Evolutionary conservation across 2,888 invertebrate genomes (phyloP).

Genomic region (Drosophila fulvimacula): DNA sequence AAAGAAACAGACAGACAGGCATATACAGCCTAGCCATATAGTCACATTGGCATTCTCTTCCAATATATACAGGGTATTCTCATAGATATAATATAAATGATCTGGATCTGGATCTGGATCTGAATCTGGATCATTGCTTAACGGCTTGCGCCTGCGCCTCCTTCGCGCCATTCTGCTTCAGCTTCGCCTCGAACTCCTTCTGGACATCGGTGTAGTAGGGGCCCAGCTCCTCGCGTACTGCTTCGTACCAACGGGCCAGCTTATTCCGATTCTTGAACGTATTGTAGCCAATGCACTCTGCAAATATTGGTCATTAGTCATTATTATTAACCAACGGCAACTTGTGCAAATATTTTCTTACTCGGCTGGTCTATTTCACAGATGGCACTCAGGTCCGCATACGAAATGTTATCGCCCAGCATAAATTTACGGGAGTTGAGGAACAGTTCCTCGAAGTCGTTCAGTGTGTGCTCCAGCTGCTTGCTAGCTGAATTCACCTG

Average conservation of each 20-base stretch:
- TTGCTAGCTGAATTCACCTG: slow-evolving; percentile 78
- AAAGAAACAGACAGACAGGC: background rate
- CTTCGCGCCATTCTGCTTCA: slow-evolving; percentile 64
- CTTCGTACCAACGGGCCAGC: slow-evolving; percentile 88
- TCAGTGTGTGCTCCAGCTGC: slow-evolving; percentile 87
- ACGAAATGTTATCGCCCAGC: slow-evolving; percentile 87
- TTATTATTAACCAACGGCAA: background rate
- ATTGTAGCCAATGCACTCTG: slow-evolving; percentile 89
- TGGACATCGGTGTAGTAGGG: slow-evolving; percentile 89
- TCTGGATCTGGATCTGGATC: too few species aligned
- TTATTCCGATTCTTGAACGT: slow-evolving; percentile 87
- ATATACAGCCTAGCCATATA: background rate
- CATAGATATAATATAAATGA: slow-evolving; percentile 19
- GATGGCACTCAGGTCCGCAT: slow-evolving; percentile 91
- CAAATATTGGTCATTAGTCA: background rate
- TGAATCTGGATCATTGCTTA: slow-evolving; percentile 74
- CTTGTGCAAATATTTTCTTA: slow-evolving; percentile 80
- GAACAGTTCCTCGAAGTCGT: slow-evolving; percentile 86
- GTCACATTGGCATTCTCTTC: background rate
- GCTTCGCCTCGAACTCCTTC: slow-evolving; percentile 75
- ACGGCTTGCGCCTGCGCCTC: slow-evolving; percentile 75
- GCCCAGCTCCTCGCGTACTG: slow-evolving; percentile 87
- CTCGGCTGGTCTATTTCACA: slow-evolving; percentile 92
- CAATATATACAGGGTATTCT: slow-evolving; percentile 6
- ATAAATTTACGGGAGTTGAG: slow-evolving; percentile 86